phyloP scores from a whole-genome alignment of 1,140 invertebrate genomes.

The Drosophila sp. region DNA sequence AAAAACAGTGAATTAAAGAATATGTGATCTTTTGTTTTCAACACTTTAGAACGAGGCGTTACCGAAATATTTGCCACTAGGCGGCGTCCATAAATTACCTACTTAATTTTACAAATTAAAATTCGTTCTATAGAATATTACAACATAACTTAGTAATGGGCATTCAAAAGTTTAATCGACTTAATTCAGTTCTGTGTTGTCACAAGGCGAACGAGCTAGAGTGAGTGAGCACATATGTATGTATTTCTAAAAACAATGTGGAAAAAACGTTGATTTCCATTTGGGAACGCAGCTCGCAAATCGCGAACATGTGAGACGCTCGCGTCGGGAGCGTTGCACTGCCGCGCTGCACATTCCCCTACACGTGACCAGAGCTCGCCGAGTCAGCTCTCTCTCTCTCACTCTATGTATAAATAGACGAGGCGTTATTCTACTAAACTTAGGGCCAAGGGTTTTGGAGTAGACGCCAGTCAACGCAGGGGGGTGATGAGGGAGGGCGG shows the following conservation, averaged over 20 bases:
- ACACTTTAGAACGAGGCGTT: too few species aligned
- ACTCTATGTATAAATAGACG: slow-evolving; percentile 66
- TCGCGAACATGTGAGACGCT: slow-evolving; percentile 72
- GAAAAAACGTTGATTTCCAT: slow-evolving; percentile 67
- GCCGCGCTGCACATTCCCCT: slow-evolving; percentile 57
- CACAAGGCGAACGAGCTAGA: not conserved
- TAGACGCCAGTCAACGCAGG: not conserved
- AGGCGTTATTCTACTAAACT: slow-evolving; percentile 44
- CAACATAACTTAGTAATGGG: not conserved
- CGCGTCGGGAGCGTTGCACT: slow-evolving; percentile 72
- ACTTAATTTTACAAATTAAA: too few species aligned
- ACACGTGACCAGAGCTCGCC: slow-evolving; percentile 63
- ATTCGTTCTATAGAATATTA: too few species aligned
- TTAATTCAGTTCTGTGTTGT: not conserved
- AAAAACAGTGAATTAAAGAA: too few species aligned
- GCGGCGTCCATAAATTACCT: too few species aligned
- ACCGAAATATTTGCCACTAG: too few species aligned
- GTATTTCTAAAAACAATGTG: slow-evolving; percentile 39
- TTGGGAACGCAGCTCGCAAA: slow-evolving; percentile 57
- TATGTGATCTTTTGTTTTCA: too few species aligned
- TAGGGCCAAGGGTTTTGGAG: slow-evolving; percentile 27
- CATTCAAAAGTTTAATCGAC: not conserved
- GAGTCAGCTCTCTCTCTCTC: slow-evolving; percentile 51
- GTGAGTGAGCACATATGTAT: not conserved
- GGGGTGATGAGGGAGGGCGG: not conserved